Evolutionary conservation across 2,113 vertebrate genomes (phyloP), one percentile per base, ranked within the genome.

Genomic region (Aptenodytes forsteri): DNA sequence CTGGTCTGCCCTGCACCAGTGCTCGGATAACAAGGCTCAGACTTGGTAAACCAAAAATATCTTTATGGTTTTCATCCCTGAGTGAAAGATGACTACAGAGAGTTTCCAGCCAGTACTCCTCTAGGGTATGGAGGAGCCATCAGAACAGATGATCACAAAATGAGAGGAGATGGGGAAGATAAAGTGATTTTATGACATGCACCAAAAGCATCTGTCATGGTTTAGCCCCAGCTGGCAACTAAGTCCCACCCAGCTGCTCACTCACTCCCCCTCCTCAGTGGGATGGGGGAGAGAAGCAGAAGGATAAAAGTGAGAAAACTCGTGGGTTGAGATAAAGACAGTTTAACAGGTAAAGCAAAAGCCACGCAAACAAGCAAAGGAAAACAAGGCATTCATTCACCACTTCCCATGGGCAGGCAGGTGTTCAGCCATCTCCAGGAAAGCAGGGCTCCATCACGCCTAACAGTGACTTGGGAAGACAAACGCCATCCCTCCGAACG

Each of bases 401-500:
- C 2, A 1, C 55, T 56, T 20, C 55, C 30, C 55, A 56, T 4
- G 5, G 6, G 7, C 55, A 56, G 30, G 55, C 30, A 11, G 55
- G 55, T 20, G 30, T 12, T 56, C 55, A 56, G 55, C 55, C 55
- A 56, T 10, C 56, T 3, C 58, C 21, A n/a, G 58, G 58, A 15
- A 15, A 36, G 58, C 34, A 23, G 34, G 56, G 56, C 56, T 59
- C 58, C 58, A n/a, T n/a, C 58, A 23, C 8, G 1, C 13, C 1
- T 23, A n/a, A 23, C 4, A 9, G 21, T n/a, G 6, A n/a, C 56
- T n/a, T n/a, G 34, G 56, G 56, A n/a, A 59, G 34, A n/a, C 56
- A n/a, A 23, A 59, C 2, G 0, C 34, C 34, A 16, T 59, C 58
- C 5, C 58, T 59, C 21, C 14, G 0, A 59, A n/a, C 4, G 6